Conservation (phyloP, 2,113 vertebrate species). For the Collichthys lucidus region DNA sequence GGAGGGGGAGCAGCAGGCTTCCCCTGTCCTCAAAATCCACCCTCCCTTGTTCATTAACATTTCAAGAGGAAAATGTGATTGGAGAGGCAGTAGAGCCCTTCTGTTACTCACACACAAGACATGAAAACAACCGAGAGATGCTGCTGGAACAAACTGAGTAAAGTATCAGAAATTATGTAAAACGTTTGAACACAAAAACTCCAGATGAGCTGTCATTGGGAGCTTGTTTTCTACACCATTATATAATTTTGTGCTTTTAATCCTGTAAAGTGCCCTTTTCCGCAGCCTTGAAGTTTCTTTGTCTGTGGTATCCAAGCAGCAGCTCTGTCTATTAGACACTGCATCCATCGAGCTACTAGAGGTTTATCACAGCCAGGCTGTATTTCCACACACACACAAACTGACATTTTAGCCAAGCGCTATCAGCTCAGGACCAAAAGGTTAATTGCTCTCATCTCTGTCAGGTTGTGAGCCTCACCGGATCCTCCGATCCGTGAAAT, state of each 20-base stretch:
- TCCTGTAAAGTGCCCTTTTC: constrained; percentile 12
- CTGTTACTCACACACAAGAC: constrained; percentile 11
- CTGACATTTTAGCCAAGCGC: constrained; percentile 54
- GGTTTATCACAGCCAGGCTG: constrained; percentile 37
- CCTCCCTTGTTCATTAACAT: constrained; percentile 49
- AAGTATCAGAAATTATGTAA: constrained; percentile 5
- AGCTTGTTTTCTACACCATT: constrained; percentile 15
- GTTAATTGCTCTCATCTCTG: constrained; percentile 74
- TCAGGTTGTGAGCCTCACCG: constrained; percentile 34
- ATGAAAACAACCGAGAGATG: not conserved
- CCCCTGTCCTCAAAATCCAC: constrained; percentile 36
- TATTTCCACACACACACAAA: constrained; percentile 41
- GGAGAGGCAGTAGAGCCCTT: constrained; percentile 14
- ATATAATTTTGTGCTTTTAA: not conserved
- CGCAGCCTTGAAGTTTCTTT: constrained; percentile 19
- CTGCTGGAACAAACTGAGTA: not conserved
- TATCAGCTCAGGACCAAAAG: constrained; percentile 60
- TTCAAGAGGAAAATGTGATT: constrained; percentile 51
- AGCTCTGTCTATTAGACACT: constrained; percentile 23
- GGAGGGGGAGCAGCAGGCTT: constrained; percentile 41
- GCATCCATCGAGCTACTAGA: constrained; percentile 6
- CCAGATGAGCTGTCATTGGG: not conserved
- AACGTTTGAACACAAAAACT: constrained; percentile 10
- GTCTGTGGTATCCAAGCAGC: constrained; percentile 33
- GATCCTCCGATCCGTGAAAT: constrained; percentile 72